A percentile compares a stretch with the other conserved stretches of the same genome.
These are phyloP conservation scores for Lepidurus packardi DNA, from an alignment of 1,140 invertebrate genomes.

Conservation along the genomic window DNA sequence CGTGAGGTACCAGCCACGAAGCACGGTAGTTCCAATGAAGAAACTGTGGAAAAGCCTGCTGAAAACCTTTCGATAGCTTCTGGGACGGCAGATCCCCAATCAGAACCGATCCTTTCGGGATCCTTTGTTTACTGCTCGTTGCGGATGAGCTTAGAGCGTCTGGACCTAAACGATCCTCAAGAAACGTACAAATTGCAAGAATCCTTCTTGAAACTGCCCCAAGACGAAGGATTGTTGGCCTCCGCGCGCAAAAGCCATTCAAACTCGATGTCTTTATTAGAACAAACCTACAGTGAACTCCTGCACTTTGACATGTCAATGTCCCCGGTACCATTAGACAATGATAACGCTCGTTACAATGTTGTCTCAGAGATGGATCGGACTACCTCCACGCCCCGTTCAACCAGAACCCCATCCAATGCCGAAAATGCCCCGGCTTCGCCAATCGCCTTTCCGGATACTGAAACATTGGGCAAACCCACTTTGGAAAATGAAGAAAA, in stretches of 20 bases:
- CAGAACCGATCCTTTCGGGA: not conserved
- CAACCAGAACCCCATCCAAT: not conserved
- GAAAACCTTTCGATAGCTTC: not conserved
- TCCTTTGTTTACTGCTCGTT: not conserved
- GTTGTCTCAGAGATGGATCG: not conserved
- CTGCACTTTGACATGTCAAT: not conserved
- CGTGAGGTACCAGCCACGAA: not conserved
- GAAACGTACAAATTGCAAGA: not conserved
- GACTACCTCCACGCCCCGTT: not conserved
- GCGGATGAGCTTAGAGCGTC: not conserved
- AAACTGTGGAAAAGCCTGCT: not conserved
- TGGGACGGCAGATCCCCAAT: not conserved
- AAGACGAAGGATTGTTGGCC: not conserved
- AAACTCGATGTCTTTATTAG: not conserved
- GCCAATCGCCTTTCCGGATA: not conserved
- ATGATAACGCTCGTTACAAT: not conserved
- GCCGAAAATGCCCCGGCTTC: not conserved
- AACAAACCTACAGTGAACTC: slow-evolving; percentile 10
- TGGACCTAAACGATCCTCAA: not conserved
- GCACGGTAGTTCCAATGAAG: not conserved
- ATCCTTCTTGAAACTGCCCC: not conserved
- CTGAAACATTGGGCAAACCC: not conserved
- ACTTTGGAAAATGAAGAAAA: not conserved
- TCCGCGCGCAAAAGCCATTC: not conserved
- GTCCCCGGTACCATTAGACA: not conserved